Evolutionary conservation across 1,140 invertebrate genomes (phyloP).

Genomic region (Magallana ariakensis): DNA sequence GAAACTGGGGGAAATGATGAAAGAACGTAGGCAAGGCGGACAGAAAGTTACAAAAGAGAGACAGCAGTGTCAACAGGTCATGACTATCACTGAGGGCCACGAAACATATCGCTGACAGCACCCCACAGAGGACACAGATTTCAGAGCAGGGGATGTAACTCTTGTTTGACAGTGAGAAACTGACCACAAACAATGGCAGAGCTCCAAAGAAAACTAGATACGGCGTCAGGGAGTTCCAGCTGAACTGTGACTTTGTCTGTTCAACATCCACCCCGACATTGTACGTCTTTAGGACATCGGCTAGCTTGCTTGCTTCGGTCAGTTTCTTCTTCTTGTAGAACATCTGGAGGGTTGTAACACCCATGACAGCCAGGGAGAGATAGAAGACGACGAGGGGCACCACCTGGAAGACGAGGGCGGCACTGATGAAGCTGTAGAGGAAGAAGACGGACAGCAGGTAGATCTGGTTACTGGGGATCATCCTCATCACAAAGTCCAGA

Average conservation of each 20-base stretch:
- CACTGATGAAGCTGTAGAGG: slow-evolving; percentile 85
- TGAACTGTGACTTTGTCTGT: slow-evolving; percentile 89
- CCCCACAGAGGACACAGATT: slow-evolving; percentile 87
- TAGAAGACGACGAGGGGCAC: slow-evolving; percentile 87
- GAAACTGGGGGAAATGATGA: slow-evolving; percentile 81
- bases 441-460: slow-evolving; percentile 84
- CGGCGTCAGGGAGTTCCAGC: slow-evolving; percentile 89
- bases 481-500: slow-evolving; percentile 87
- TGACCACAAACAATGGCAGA: slow-evolving; percentile 86
- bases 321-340: slow-evolving; percentile 76
- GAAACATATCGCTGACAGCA: slow-evolving; percentile 87
- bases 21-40: slow-evolving; percentile 91
- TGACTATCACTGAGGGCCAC: slow-evolving; percentile 85
- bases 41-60: slow-evolving; percentile 88
- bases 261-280: slow-evolving; percentile 82
- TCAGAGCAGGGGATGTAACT: slow-evolving; percentile 91
- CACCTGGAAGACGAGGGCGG: slow-evolving; percentile 84
- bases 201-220: slow-evolving; percentile 89
- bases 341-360: slow-evolving; percentile 89
- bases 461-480: slow-evolving; percentile 87
- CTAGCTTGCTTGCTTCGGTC: slow-evolving; percentile 67
- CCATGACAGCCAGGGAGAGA: slow-evolving; percentile 86
- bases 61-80: slow-evolving; percentile 87
- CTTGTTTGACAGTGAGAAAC: slow-evolving; percentile 88
- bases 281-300: slow-evolving; percentile 70